A percentile compares a stretch with the other conserved stretches of the same genome.
These are phyloP conservation scores for Thera obeliscata DNA, from an alignment of 2,888 invertebrate species.

Conservation along the genomic window DNA sequence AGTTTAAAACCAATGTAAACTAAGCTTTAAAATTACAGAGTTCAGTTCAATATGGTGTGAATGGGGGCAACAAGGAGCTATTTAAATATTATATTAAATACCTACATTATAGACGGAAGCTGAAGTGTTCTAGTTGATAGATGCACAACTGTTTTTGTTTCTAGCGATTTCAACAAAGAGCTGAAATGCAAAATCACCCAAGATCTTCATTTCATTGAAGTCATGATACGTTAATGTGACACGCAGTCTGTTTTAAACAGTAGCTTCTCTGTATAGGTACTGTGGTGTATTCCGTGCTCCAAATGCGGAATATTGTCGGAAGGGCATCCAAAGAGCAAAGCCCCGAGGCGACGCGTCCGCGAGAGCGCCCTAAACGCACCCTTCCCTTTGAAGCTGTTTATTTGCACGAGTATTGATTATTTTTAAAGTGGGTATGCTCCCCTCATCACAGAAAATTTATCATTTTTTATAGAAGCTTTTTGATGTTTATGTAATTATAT, in stretches of 20 bases:
- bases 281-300: slow-evolving; percentile 6
- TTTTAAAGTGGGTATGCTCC: slow-evolving; percentile 34
- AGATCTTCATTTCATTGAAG: too few species aligned
- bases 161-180: too few species aligned
- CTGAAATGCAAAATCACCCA: too few species aligned
- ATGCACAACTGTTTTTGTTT: too few species aligned
- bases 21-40: not conserved
- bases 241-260: too few species aligned
- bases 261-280: not conserved
- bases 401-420: slow-evolving; percentile 47
- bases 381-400: slow-evolving; percentile 40
- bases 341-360: slow-evolving; percentile 34
- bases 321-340: slow-evolving; percentile 33
- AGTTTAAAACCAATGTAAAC: not conserved
- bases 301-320: slow-evolving; percentile 14
- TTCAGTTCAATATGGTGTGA: slow-evolving; percentile 1
- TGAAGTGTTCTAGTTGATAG: too few species aligned
- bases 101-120: too few species aligned
- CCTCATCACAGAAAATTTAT: slow-evolving; percentile 28
- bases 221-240: too few species aligned
- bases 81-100: too few species aligned
- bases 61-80: not conserved
- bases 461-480: slow-evolving; percentile 12
- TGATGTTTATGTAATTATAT: slow-evolving; percentile 13
- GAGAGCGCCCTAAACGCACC: slow-evolving; percentile 38